Percentiles rank a stretch among this genome's conserved stretches.
phyloP scores from a whole-genome alignment of 2,888 invertebrate species.

The Oasisia sp. region DNA sequence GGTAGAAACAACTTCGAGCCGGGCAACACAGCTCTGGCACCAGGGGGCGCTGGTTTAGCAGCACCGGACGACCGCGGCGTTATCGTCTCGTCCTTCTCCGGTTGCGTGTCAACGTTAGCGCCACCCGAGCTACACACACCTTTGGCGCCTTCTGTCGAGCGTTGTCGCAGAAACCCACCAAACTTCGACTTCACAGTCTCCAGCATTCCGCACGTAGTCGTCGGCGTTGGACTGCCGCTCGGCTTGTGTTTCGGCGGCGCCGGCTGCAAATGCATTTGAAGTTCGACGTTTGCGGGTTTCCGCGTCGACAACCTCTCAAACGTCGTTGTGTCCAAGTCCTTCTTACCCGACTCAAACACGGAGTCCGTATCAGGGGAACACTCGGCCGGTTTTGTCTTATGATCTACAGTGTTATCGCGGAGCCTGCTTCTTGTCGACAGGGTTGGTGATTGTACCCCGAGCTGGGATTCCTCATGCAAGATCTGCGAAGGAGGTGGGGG shows the following conservation, averaged over 20 bases:
- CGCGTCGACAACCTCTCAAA: constrained; percentile 5
- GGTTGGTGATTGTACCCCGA: background rate
- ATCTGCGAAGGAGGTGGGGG: background rate
- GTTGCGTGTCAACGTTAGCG: background rate
- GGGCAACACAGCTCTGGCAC: constrained; percentile 32
- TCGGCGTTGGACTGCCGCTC: background rate
- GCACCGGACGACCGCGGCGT: background rate
- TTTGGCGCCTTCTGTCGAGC: constrained; percentile 56
- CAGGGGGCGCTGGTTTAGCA: constrained; percentile 26
- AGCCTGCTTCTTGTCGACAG: background rate
- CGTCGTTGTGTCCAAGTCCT: constrained; percentile 55
- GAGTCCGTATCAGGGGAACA: background rate
- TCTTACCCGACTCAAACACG: background rate
- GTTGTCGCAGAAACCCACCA: background rate
- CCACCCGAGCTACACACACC: constrained; percentile 43
- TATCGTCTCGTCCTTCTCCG: constrained; percentile 19
- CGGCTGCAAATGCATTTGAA: background rate
- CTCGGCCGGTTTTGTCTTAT: background rate
- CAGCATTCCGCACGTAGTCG: constrained; percentile 51
- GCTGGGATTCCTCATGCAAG: background rate
- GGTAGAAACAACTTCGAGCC: constrained; percentile 37
- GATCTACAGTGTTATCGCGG: background rate
- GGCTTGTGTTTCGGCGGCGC: constrained; percentile 18
- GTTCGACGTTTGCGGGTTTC: background rate
- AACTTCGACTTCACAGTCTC: constrained; percentile 23